Base-by-base conservation (phyloP, 2,113 vertebrate genomes). In the Odontesthes bonariensis region DNA sequence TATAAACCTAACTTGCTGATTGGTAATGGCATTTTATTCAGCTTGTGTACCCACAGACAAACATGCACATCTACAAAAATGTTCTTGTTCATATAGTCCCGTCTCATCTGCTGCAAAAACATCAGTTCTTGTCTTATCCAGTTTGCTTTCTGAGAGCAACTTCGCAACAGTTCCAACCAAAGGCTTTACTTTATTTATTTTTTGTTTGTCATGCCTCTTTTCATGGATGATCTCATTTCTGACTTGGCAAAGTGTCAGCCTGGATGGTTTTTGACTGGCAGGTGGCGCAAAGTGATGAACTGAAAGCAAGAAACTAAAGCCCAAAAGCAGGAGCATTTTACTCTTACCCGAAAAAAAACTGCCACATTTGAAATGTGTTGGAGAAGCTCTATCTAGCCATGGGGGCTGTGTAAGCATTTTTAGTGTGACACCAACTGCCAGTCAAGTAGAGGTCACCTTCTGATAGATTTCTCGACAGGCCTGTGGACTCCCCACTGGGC, bases 381-480 rank as follows among this genome's bases (percentile, higher is more conserved):
- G 14, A 38, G 71, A 49, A 58, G 42, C 73, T 69, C 33, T 53
- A 16, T 67, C 49, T 51, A 12, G 70, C 49, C 56, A 70, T 4
- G 3, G 51, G 51, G 56, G 16, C 57, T 75, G 23, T 62, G 69
- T 73, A 69, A 85, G 81, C 46, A 2, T 23, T 73, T 81, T 56
- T 38, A 35, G 49, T 44, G 62, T 54, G 74, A 69, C 73, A 40
- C 6, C 16, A 65, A 32, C 71, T 66, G 75, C 23, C 72, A 68
- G 77, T 72, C 67, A 71, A 69, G 55, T 2, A 51, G 73, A 66
- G 88, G 90, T 90, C 87, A 91, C 88, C 73, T 79, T 79, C 7
- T 51, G 61, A 77, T 16, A 20, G 53, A 77, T 69, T 66, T 40
- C 70, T 66, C 17, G 69, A 67, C 57, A 71, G 59, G 74, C 76